phyloP scores from a whole-genome alignment of 2,113 vertebrate species.

The Corythornis vintsioides region DNA sequence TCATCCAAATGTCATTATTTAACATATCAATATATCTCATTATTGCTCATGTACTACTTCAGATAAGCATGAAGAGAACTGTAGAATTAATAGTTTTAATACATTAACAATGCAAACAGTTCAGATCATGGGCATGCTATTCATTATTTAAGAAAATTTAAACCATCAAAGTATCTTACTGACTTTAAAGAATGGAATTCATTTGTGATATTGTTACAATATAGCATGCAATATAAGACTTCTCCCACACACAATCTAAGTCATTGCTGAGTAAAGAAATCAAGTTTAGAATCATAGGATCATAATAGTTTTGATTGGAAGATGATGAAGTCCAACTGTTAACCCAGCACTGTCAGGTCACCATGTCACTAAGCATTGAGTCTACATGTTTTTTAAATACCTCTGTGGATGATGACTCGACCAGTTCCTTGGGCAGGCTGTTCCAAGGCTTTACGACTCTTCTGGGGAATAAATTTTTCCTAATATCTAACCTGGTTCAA shows the following conservation, averaged over 20 bases:
- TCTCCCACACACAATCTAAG: too few species aligned
- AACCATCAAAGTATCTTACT: neutral
- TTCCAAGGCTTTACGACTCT: neutral
- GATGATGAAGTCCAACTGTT: neutral
- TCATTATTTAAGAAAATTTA: neutral
- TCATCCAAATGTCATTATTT: conserved; percentile 46
- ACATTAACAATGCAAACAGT: neutral
- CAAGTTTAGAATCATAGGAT: neutral
- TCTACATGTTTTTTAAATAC: neutral
- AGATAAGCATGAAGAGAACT: neutral
- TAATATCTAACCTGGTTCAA: neutral
- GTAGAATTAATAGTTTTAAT: neutral
- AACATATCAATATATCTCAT: conserved; percentile 4
- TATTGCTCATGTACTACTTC: neutral
- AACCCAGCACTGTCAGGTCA: neutral
- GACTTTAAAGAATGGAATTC: neutral
- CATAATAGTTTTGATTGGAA: neutral
- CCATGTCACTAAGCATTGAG: neutral
- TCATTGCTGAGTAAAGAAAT: neutral
- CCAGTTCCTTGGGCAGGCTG: neutral
- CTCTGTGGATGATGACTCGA: neutral
- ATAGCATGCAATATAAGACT: neutral
- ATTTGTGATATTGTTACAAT: neutral
- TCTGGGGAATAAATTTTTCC: neutral
- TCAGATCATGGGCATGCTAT: neutral